Conservation (phyloP, 37 sponge, comb jelly and placozoan genomes). For the Chondrosia reniformis region DNA sequence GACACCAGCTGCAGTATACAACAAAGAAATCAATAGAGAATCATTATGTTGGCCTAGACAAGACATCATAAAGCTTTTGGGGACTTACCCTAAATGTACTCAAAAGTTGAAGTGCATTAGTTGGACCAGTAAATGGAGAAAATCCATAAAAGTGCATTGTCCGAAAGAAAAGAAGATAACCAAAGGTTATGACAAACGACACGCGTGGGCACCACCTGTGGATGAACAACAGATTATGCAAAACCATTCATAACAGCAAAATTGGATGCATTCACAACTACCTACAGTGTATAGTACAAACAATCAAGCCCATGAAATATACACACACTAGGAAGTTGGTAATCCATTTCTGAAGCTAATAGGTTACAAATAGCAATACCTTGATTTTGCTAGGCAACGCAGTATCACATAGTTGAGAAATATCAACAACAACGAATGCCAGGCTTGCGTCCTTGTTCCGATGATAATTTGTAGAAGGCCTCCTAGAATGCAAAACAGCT, state of each 20-base stretch:
- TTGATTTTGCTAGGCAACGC: background rate
- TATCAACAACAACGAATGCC: background rate
- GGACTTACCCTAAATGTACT: constrained; percentile 27
- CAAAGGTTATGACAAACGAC: constrained; percentile 26
- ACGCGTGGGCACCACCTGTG: constrained; percentile 26
- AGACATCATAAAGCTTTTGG: background rate
- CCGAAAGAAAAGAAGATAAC: constrained; percentile 41
- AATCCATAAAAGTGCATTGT: constrained; percentile 23
- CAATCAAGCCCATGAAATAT: too few species aligned
- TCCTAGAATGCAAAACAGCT: background rate
- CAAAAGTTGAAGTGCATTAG: constrained; percentile 38
- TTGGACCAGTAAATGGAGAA: constrained; percentile 16
- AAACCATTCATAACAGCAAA: too few species aligned
- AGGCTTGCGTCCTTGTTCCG: background rate
- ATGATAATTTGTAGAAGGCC: background rate
- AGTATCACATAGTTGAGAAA: background rate
- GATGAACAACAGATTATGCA: background rate
- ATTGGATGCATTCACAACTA: too few species aligned
- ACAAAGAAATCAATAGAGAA: too few species aligned
- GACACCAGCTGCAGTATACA: constrained; percentile 25
- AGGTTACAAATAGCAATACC: background rate
- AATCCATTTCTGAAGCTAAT: background rate
- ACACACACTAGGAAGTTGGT: background rate
- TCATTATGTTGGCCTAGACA: too few species aligned
- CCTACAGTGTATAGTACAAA: too few species aligned